Conservation (phyloP, 2,797 vertebrate genomes). For the Prionace glauca region DNA sequence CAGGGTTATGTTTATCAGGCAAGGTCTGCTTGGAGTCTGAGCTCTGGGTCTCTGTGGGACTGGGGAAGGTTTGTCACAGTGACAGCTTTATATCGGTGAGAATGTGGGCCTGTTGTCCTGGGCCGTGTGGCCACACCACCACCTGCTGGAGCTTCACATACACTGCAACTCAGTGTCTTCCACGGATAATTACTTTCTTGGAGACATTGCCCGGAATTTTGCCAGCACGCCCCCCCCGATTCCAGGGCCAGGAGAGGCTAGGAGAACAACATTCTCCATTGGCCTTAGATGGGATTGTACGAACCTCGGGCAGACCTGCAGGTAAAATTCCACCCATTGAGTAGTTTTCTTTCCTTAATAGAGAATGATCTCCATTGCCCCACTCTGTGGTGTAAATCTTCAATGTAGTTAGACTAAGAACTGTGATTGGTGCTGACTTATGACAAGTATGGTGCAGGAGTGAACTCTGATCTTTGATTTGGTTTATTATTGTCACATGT, state of each 20-base stretch:
- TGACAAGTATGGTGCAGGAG: neutral
- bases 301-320: no score
- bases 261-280: no score
- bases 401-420: neutral
- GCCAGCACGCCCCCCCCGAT: no score
- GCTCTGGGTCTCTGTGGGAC: no score
- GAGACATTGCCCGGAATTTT: neutral
- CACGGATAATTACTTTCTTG: no score
- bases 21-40: no score
- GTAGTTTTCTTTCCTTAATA: neutral
- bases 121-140: neutral
- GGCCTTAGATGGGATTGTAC: no score
- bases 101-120: neutral
- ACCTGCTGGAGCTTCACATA: neutral
- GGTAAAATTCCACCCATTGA: neutral
- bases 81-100: neutral
- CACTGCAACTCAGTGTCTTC: neutral
- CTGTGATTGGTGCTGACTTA: neutral
- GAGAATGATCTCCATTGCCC: neutral
- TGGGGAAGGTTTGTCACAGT: neutral
- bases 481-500: no score
- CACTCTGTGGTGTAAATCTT: neutral
- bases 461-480: no score
- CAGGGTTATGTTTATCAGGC: neutral
- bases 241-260: no score